Evolutionary conservation across 2,888 invertebrate genomes (phyloP).

Genomic region (Hanleya hanleyi): DNA sequence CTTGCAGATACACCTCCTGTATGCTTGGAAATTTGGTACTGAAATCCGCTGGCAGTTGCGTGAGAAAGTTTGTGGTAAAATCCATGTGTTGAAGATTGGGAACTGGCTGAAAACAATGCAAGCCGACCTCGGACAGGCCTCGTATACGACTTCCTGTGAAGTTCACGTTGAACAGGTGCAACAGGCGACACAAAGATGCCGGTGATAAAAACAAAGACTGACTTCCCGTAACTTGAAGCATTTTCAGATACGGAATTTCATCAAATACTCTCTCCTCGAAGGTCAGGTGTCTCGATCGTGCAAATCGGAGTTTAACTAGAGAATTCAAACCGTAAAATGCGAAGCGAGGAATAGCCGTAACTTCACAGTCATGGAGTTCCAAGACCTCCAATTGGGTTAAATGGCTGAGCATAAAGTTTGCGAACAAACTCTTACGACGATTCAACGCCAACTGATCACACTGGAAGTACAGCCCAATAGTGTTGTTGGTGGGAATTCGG

Average conservation of each 20-base stretch:
- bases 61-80: not conserved
- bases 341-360: not conserved
- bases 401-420: constrained; percentile 1
- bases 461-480: not conserved
- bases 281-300: not conserved
- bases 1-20: constrained; percentile 2
- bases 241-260: not conserved
- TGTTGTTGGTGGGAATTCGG: not conserved
- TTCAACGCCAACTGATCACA: not conserved
- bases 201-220: not conserved
- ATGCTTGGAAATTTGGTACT: constrained; percentile 19
- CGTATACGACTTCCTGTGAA: not conserved
- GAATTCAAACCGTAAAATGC: not conserved
- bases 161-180: not conserved
- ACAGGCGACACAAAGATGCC: not conserved
- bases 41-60: not conserved
- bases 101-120: not conserved
- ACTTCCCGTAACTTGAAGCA: not conserved
- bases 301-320: not conserved
- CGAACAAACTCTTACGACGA: not conserved
- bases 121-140: not conserved
- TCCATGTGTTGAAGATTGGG: not conserved
- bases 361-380: constrained; percentile 1
- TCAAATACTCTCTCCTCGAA: not conserved
- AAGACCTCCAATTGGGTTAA: not conserved